Conservation (phyloP, 2,113 vertebrate genomes). For the Setophaga coronata region DNA sequence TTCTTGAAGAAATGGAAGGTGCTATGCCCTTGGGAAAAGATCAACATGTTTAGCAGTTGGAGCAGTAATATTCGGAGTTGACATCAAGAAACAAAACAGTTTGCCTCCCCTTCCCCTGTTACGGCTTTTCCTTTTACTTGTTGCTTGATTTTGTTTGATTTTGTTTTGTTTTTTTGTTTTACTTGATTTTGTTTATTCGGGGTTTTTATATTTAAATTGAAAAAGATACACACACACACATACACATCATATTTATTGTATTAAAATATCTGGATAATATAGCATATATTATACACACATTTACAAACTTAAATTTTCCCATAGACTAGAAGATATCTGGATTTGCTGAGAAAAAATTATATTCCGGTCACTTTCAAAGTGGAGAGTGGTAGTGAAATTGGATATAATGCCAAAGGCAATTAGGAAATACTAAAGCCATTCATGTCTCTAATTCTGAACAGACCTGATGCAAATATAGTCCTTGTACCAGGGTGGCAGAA, state of each 20-base stretch:
- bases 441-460: neutral
- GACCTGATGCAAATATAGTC: neutral
- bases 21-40: neutral
- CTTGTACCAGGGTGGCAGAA: neutral
- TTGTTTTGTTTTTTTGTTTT: too few relatives aligned
- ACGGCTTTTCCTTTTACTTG: neutral
- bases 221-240: accelerated
- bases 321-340: neutral
- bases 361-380: neutral
- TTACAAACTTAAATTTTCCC: neutral
- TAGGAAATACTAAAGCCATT: neutral
- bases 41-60: neutral
- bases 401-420: neutral
- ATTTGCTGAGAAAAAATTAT: neutral
- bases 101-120: neutral
- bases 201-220: neutral
- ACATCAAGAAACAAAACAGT: neutral
- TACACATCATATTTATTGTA: neutral
- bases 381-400: neutral
- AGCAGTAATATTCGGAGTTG: neutral
- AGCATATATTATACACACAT: neutral
- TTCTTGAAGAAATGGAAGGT: neutral
- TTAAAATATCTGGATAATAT: neutral
- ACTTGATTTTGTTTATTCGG: neutral
- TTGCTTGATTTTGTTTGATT: neutral